Evolutionary conservation across 2,113 vertebrate genomes (phyloP).

Genomic region (Apodemus speciosus): DNA sequence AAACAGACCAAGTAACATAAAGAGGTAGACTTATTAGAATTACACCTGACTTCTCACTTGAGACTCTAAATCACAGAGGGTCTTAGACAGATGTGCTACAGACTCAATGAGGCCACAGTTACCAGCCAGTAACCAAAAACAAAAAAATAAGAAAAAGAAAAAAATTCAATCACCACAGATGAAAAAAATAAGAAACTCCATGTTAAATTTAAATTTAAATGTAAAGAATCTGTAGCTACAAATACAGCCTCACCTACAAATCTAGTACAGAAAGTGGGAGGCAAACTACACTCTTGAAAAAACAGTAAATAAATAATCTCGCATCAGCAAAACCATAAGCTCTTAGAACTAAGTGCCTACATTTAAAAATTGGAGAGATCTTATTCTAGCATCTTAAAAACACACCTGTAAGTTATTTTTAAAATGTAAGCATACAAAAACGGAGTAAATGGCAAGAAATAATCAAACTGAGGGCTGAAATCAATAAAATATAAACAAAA

Average conservation of each 20-base stretch:
- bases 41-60: neutral
- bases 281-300: neutral
- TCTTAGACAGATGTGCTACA: neutral
- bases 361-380: neutral
- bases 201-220: neutral
- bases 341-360: neutral
- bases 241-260: neutral
- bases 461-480: neutral
- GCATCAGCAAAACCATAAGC: neutral
- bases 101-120: neutral
- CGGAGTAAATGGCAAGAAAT: neutral
- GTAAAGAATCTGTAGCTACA: neutral
- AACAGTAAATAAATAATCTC: neutral
- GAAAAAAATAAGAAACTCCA: neutral
- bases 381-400: neutral
- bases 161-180: neutral
- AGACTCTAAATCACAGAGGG: neutral
- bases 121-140: neutral
- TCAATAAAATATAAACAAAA: neutral
- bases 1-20: neutral
- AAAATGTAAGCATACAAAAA: no score
- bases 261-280: no score
- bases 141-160: no score
- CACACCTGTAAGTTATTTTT: neutral
- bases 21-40: neutral